Evolutionary conservation across 2,113 vertebrate species (phyloP), one percentile per base, ranked within the genome.

Genomic region (Macaca fascicularis): DNA sequence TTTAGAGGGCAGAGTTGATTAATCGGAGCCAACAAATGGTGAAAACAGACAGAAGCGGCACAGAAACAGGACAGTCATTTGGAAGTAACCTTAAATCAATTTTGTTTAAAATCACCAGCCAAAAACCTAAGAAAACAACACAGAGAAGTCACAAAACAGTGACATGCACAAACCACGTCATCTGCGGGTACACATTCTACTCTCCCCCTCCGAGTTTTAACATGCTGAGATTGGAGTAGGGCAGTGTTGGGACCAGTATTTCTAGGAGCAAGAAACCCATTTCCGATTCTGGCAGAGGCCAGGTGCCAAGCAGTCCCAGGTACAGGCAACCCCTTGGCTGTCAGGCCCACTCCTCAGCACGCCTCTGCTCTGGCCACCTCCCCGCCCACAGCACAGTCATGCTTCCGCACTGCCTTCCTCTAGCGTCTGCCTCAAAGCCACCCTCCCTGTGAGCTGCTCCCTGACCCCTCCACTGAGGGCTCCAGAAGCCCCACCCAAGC

Each of bases 81-180:
- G 55, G 55, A 95, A 93, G 22, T 52, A 45, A 81, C 40, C 55
- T 23, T 32, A 90, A 84, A 92, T 72, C 57, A 70, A 61, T 20
- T 38, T 40, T 84, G 86, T 88, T 88, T 83, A 70, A 87, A 92
- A 90, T 35, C 88, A 81, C 6, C 4, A 92, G 88, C 64, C 88
- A 94, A 92, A 89, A 74, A 40, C 25, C 45, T 81, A 89, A 55
- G 69, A 92, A 82, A 93, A 83, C 40, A 78, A 32, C 61, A 16
- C 55, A 87, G 30, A 81, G 35, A 30, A 81, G 72, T 81, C 43
- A 20, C 25, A 76, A 48, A 61, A 88, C 59, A 14, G 45, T 30
- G 67, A 94, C 61, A 69, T 4, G 22, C 90, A 55, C 40, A n/a
- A 43, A 76, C 52, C 23, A 0, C 23, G 57, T 17, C 30, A 69